Conservation (phyloP, 1,140 invertebrate genomes). For the Microplitis demolitor region DNA sequence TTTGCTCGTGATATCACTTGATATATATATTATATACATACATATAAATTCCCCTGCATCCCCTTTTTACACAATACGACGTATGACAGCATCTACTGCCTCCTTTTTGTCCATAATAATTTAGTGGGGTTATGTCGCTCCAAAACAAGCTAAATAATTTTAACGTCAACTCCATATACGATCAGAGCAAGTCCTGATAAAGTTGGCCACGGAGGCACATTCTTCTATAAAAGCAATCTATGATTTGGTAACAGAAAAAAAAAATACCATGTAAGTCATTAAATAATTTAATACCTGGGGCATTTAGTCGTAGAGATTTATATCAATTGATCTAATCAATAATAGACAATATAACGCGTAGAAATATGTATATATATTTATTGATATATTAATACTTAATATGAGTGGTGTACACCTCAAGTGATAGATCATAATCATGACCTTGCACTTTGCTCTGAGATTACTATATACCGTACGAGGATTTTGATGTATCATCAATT, state of each 20-base stretch:
- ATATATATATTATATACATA: background rate
- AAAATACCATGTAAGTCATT: conserved; percentile 19
- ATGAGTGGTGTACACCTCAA: background rate
- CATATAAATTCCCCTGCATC: background rate
- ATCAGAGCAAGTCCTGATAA: conserved; percentile 6
- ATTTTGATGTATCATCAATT: conserved; percentile 23
- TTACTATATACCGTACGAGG: conserved; percentile 12
- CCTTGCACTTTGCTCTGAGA: conserved; percentile 29
- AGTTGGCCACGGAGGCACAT: background rate
- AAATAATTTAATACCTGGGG: background rate
- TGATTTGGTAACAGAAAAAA: conserved; percentile 8
- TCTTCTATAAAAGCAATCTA: background rate
- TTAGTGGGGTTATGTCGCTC: conserved; percentile 27
- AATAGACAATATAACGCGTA: background rate
- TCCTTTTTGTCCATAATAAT: background rate
- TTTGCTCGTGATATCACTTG: too few relatives aligned
- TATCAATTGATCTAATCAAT: conserved; percentile 30
- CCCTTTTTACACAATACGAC: background rate
- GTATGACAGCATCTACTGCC: background rate
- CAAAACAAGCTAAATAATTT: conserved; percentile 24
- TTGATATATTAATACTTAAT: background rate
- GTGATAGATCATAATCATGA: conserved; percentile 12
- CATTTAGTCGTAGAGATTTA: background rate
- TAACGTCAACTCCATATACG: conserved; percentile 20
- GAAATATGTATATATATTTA: background rate